Evolutionary conservation across 2,888 invertebrate species (phyloP).

Genomic region (Dimorphilus gyrociliatus): DNA sequence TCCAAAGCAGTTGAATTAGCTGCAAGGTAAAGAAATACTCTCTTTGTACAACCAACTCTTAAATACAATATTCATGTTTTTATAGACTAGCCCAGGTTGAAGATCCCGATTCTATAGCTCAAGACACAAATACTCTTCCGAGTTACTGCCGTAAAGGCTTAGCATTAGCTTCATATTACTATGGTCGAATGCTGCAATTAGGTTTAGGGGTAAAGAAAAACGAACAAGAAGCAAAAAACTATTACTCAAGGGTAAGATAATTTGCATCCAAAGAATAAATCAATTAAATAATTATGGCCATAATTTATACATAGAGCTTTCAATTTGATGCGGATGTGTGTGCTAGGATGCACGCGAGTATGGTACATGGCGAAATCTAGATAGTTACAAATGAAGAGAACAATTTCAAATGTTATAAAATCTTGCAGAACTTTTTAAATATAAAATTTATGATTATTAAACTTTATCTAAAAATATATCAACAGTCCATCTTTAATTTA

Average conservation of each 20-base stretch:
- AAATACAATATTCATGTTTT: slow-evolving; percentile 1
- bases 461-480: too few species aligned
- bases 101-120: slow-evolving; percentile 17
- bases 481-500: too few species aligned
- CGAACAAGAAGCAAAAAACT: slow-evolving; percentile 19
- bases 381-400: too few species aligned
- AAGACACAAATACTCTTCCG: slow-evolving; percentile 30
- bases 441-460: too few species aligned
- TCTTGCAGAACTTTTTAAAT: too few species aligned
- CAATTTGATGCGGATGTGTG: slow-evolving; percentile 29
- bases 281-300: too few species aligned
- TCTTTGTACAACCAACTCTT: background rate
- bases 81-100: slow-evolving; percentile 24
- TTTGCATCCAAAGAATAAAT: too few species aligned
- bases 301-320: too few species aligned
- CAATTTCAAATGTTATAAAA: too few species aligned
- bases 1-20: slow-evolving; percentile 35
- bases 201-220: slow-evolving; percentile 26
- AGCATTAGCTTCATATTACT: slow-evolving; percentile 29
- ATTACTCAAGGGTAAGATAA: slow-evolving; percentile 31
- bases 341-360: slow-evolving; percentile 22
- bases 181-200: slow-evolving; percentile 27
- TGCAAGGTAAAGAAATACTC: slow-evolving; percentile 17
- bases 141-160: slow-evolving; percentile 30
- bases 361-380: slow-evolving; percentile 22